Conservation (phyloP, 2,113 vertebrate species). For the Casuarius casuarius region DNA sequence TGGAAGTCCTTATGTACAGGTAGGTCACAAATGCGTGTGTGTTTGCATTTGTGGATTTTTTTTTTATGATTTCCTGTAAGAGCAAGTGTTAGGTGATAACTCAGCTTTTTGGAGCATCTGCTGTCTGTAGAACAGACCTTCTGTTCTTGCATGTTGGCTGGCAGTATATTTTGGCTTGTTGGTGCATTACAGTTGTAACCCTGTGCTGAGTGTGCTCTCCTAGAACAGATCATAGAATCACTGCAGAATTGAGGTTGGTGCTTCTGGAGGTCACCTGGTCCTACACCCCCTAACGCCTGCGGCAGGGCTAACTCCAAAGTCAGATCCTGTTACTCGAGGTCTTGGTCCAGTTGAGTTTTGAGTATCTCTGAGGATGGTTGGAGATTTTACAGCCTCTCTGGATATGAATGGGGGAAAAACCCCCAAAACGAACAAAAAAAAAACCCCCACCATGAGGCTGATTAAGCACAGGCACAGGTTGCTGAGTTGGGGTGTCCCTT, state of each 20-base stretch:
- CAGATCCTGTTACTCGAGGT: neutral
- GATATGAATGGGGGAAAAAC: neutral
- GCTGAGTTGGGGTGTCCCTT: neutral
- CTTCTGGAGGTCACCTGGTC: neutral
- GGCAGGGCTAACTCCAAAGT: neutral
- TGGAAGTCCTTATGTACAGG: neutral
- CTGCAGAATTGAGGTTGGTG: constrained; percentile 32
- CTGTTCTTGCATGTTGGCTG: constrained; percentile 42
- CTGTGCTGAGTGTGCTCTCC: neutral
- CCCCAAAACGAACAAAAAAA: neutral
- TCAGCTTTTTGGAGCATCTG: neutral
- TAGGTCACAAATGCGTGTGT: neutral
- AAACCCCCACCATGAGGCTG: rapidly evolving
- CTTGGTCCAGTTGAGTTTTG: neutral
- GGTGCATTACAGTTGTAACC: constrained; percentile 32
- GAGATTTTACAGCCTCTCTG: neutral
- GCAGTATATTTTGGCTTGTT: constrained; percentile 12
- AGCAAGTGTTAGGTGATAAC: neutral
- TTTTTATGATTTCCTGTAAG: neutral
- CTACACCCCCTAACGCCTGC: neutral
- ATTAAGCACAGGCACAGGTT: neutral
- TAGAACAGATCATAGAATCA: constrained; percentile 57
- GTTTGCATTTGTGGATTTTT: neutral
- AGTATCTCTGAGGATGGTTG: neutral
- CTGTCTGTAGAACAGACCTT: neutral